A percentile compares a stretch with the other conserved stretches of the same genome.
Evolutionary conservation across 2,797 vertebrate species (phyloP).

Genomic region (Nannoperca australis): DNA sequence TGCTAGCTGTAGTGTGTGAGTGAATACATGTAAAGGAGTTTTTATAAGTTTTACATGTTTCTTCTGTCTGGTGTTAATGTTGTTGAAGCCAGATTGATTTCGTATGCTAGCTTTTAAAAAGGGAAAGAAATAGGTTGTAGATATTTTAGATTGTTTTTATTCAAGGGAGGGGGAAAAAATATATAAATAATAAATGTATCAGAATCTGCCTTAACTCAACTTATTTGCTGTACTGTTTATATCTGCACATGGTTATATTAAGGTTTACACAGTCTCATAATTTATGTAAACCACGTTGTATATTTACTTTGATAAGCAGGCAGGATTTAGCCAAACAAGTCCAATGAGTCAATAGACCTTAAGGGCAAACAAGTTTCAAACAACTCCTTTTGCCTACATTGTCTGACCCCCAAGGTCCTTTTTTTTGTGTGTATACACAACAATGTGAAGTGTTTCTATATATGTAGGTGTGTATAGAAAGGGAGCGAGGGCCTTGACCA

Average conservation of each 20-base stretch:
- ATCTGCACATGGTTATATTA: conserved; percentile 29
- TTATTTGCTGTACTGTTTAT: conserved; percentile 30
- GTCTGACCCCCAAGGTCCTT: conserved; percentile 30
- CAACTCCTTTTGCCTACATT: conserved; percentile 35
- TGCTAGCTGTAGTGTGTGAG: conserved; percentile 48
- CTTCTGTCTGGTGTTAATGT: conserved; percentile 67
- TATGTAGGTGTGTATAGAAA: conserved; percentile 73
- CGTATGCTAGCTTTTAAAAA: conserved; percentile 39
- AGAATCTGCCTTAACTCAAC: conserved; percentile 10
- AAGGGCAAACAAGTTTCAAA: conserved; percentile 18
- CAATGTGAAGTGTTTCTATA: conserved; percentile 68
- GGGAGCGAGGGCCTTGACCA: conserved; percentile 85
- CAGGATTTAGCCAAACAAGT: conserved; percentile 18
- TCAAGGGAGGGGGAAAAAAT: conserved; percentile 10
- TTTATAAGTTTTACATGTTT: conserved; percentile 53
- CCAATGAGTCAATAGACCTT: conserved; percentile 25
- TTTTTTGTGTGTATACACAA: conserved; percentile 54
- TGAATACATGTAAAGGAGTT: conserved; percentile 50
- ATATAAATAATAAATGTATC: background rate
- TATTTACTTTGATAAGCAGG: conserved; percentile 23
- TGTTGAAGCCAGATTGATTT: conserved; percentile 63
- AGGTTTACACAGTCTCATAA: conserved; percentile 36
- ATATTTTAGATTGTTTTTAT: conserved; percentile 17
- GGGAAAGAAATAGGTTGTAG: conserved; percentile 30
- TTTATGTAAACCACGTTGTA: conserved; percentile 46